phyloP scores from a whole-genome alignment of 2,888 invertebrate species.

The Spodoptera picta region DNA sequence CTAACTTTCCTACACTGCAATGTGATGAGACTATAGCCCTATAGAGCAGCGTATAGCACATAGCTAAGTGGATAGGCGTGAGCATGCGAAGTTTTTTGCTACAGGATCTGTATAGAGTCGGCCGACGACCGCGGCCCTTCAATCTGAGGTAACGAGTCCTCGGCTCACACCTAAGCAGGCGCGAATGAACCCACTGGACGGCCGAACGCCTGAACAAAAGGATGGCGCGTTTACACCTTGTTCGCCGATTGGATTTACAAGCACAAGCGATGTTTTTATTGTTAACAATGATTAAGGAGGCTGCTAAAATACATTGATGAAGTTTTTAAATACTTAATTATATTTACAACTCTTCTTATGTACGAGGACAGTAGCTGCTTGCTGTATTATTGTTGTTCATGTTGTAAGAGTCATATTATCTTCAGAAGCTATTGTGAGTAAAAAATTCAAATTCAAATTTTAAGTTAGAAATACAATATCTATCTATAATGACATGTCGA shows the following conservation, averaged over 20 bases:
- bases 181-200: constrained; percentile 82
- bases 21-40: constrained; percentile 29
- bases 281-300: constrained; percentile 29
- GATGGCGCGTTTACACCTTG: constrained; percentile 61
- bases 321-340: constrained; percentile 3
- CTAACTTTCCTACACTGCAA: constrained; percentile 41
- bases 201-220: constrained; percentile 71
- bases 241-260: constrained; percentile 43
- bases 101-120: constrained; percentile 71
- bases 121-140: constrained; percentile 84
- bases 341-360: not conserved
- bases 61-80: constrained; percentile 49
- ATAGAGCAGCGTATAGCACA: constrained; percentile 34
- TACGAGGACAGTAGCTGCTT: not conserved
- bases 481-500: too few species aligned
- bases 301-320: constrained; percentile 33
- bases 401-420: not conserved
- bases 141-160: constrained; percentile 83
- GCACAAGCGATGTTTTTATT: constrained; percentile 33
- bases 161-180: constrained; percentile 80
- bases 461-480: too few species aligned
- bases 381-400: not conserved
- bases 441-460: too few species aligned
- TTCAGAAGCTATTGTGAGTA: too few species aligned
- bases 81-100: constrained; percentile 60